A percentile compares a stretch with the other conserved stretches of the same genome.
Evolutionary conservation across 2,797 vertebrate genomes (phyloP).

Genomic region (Avahi laniger): DNA sequence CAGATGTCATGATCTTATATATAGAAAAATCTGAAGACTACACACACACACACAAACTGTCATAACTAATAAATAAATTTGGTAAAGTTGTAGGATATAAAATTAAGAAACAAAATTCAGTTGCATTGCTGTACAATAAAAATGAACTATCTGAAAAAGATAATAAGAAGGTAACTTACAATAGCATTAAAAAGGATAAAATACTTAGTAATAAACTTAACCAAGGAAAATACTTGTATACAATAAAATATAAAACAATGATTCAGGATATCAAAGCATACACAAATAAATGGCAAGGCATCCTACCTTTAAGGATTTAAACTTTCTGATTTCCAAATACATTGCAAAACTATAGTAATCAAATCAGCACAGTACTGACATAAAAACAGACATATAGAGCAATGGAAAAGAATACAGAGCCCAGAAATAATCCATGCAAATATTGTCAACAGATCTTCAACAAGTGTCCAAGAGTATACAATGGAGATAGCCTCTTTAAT

Average conservation of each 20-base stretch:
- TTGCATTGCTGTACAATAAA: not conserved
- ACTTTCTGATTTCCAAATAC: no score
- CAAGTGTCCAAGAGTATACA: no score
- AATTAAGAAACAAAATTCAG: not conserved
- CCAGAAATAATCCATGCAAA: no score
- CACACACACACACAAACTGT: not conserved
- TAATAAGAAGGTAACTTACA: not conserved
- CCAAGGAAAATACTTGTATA: not conserved
- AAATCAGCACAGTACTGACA: no score
- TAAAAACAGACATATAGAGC: no score
- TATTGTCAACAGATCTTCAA: no score
- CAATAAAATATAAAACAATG: not conserved
- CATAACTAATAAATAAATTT: not conserved
- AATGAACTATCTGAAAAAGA: not conserved
- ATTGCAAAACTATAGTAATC: no score
- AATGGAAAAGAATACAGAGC: no score
- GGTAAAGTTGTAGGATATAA: not conserved
- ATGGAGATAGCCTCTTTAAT: no score
- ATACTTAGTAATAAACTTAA: not conserved
- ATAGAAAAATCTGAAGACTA: not conserved
- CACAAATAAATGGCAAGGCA: not conserved
- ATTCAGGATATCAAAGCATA: not conserved
- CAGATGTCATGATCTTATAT: not conserved
- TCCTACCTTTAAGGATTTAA: not conserved
- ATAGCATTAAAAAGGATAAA: not conserved